Evolutionary conservation across 2,113 vertebrate species (phyloP).

Genomic region (Galeopterus variegatus): DNA sequence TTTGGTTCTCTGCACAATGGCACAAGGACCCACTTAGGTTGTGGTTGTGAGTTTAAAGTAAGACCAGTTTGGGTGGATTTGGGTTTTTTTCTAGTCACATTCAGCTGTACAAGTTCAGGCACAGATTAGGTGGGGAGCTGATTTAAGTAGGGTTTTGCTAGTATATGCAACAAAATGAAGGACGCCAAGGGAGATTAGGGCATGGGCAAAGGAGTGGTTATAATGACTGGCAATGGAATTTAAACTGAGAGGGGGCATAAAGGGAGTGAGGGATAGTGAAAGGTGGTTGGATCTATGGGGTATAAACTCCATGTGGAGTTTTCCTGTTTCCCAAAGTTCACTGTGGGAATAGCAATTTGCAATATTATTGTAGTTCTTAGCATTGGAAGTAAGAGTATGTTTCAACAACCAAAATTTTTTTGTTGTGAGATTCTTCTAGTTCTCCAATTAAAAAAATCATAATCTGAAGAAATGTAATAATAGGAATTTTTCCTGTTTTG

Average conservation of each 20-base stretch:
- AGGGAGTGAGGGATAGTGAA: background rate
- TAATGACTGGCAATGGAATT: background rate
- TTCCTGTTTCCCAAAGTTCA: background rate
- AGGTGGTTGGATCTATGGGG: background rate
- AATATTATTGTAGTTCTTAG: background rate
- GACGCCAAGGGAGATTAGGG: background rate
- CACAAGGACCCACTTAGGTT: background rate
- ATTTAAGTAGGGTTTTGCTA: slow-evolving; percentile 17
- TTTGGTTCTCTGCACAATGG: background rate
- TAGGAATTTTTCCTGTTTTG: background rate
- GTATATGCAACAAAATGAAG: background rate
- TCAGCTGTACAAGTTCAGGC: background rate
- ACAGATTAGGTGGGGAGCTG: background rate
- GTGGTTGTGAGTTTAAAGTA: slow-evolving; percentile 23
- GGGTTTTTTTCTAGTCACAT: background rate
- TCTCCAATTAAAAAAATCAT: background rate
- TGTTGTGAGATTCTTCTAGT: slow-evolving; percentile 10
- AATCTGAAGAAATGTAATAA: slow-evolving; percentile 11
- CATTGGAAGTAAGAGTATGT: background rate
- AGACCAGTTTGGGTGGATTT: background rate
- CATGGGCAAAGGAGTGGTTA: background rate
- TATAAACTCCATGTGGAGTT: background rate
- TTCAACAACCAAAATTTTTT: background rate
- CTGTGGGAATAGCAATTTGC: background rate
- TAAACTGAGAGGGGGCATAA: background rate